Base-by-base conservation (phyloP, 2,113 vertebrate species). In the Cyprinodon brontotheroides region DNA sequence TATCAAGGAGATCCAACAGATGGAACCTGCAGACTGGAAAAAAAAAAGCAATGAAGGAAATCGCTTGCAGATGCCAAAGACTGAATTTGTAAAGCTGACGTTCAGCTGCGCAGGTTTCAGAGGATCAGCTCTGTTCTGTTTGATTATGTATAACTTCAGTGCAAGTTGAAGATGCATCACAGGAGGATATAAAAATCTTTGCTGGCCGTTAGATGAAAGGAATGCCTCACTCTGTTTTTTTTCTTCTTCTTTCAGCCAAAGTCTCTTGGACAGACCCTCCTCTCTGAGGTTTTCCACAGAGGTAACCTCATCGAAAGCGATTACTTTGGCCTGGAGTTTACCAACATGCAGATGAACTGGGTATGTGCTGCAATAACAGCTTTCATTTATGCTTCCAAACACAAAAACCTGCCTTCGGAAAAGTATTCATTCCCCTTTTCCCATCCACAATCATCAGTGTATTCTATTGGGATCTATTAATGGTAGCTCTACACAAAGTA, bases 251-350 rank as follows among this genome's bases (percentile, higher is more conserved):
- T 88, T 20, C 83, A 99, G 97, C 91, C 94, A 3, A 98, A 95
- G 80, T 91, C 89, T 11, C 76, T 94, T 0, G 97, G 96, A 67
- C 96, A 98, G 91, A 59, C 77, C 0, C 82, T 99, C 50, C 76
- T 97, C 87, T 89, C 91, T 11, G 94, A 96, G 29, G 94, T 97
- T 87, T 98, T 96, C 94, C 92, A 89, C 83, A 95, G 92, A 82
- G 90, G 96, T 85, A 99, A 98, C 90, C 93, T 99, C 90, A 94
- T 96, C 9, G 98, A 99, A 83, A 95, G 94, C 0, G 98, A 99
- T 93, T 99, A 99, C 92, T 99, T 99, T 82, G 97, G 98, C 68
- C 92, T 99, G 53, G 97, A 99, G 92, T 98, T 97, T 86, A 96
- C 97, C 86, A 97, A 96, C 70, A 85, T 91, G 78, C 96, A 95